phyloP scores from a whole-genome alignment of 2,797 vertebrate species.

The Peromyscus melanophrys region DNA sequence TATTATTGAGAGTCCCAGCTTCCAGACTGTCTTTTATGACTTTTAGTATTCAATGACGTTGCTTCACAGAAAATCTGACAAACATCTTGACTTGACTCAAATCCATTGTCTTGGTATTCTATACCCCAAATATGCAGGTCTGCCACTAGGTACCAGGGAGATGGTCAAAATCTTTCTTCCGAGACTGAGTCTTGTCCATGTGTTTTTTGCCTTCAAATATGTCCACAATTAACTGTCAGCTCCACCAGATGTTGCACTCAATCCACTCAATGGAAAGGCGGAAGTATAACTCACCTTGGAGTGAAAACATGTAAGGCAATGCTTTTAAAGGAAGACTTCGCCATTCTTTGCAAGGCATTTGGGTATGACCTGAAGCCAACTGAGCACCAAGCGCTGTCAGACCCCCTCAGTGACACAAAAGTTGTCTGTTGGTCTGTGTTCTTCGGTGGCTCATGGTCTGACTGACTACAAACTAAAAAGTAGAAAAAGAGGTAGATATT shows the following conservation, averaged over 20 bases:
- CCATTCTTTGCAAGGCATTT: slow-evolving; percentile 22
- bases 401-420: not conserved
- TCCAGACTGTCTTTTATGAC: not conserved
- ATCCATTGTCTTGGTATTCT: not conserved
- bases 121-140: not conserved
- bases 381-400: not conserved
- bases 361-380: not conserved
- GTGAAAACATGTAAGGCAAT: not conserved
- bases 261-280: not conserved
- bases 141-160: not conserved
- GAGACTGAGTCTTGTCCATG: not conserved
- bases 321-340: slow-evolving; percentile 24
- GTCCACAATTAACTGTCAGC: not conserved
- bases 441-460: not conserved
- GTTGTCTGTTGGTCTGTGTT: not conserved
- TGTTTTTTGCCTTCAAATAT: not conserved
- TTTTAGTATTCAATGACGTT: slow-evolving; percentile 16
- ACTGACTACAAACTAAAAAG: not conserved
- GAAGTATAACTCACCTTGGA: slow-evolving; percentile 36
- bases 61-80: not conserved
- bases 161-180: not conserved
- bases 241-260: not conserved
- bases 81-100: not conserved
- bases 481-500: not conserved
- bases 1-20: not conserved